Evolutionary conservation across 2,113 vertebrate genomes (phyloP), one percentile per base, ranked within the genome.

Genomic region (Sminthopsis crassicaudata): DNA sequence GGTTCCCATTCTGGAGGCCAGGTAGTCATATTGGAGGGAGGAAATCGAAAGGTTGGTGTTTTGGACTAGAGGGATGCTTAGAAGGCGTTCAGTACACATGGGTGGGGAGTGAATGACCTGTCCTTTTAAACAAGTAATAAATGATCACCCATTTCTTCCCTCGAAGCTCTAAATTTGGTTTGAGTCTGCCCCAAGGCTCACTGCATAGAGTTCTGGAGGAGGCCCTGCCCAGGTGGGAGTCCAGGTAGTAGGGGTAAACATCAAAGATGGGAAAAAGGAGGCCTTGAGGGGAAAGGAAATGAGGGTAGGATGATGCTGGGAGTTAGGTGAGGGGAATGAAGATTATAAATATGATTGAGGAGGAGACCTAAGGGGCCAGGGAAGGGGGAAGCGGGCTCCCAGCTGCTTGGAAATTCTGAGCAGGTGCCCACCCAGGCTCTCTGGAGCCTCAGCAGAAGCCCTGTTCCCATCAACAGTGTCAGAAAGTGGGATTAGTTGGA

Each of bases 331-430:
- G n/a, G 6, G 67, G n/a, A 42, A 84, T 42, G 19, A n/a, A 42
- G 67, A 84, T 84, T 84, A 84, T 22, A 84, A 19, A 84, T 84
- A 84, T 42, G 2, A 42, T 84, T 23, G n/a, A 84, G 19, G 19
- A 42, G 67, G 67, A 16, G 67, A 84, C 67, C 67, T 42, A 84
- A 84, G 67, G 67, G 67, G n/a, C 67, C 67, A 22, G 67, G n/a
- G n/a, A 42, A 84, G n/a, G 67, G n/a, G 19, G n/a, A 84, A 84
- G 19, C 42, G 42, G 67, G 36, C 67, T 84, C 67, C 67, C 67
- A 84, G 67, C 67, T 84, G 67, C 67, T 84, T 84, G 67, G 67
- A 84, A 84, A 84, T 84, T 84, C 67, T 84, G 67, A 84, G 67
- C 67, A 84, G 67, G 67, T 84, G 67, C 36, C 67, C 3, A 19